Percentiles rank a stretch among this genome's conserved stretches.
Conservation (phyloP, 1,140 invertebrate genomes). For the Drosophila bocki region DNA sequence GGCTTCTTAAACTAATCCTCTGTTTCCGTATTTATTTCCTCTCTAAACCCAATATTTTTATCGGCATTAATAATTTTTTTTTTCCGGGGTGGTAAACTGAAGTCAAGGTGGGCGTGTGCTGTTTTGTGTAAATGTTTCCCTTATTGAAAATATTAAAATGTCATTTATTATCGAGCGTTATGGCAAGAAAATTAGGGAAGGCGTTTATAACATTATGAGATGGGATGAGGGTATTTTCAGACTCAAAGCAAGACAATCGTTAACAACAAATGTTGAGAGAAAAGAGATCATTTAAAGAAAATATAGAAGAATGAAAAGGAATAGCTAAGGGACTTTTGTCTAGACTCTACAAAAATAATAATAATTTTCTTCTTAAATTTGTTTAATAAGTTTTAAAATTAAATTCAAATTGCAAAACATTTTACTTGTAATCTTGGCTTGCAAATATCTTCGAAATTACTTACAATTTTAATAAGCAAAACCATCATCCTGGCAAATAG, state of each 20-base stretch:
- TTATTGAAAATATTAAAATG: conserved; percentile 84
- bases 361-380: no score
- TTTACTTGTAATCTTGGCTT: background rate
- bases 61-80: conserved; percentile 67
- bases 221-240: background rate
- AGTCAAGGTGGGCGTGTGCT: conserved; percentile 64
- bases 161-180: conserved; percentile 64
- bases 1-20: background rate
- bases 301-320: fast-evolving
- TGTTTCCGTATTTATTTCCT: background rate
- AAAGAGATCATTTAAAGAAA: background rate
- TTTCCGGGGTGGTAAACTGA: conserved; percentile 27
- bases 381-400: background rate
- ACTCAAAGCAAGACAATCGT: conserved; percentile 19
- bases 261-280: conserved; percentile 56
- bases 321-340: background rate
- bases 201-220: background rate
- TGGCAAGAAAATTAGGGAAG: conserved; percentile 7
- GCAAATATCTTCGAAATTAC: background rate
- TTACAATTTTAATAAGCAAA: no score
- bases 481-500: no score
- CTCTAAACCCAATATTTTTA: conserved; percentile 49
- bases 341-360: background rate
- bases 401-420: background rate
- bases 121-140: conserved; percentile 60